These are phyloP conservation scores for Cabera pusaria DNA, from an alignment of 2,888 invertebrate species.

Conservation along the genomic window DNA sequence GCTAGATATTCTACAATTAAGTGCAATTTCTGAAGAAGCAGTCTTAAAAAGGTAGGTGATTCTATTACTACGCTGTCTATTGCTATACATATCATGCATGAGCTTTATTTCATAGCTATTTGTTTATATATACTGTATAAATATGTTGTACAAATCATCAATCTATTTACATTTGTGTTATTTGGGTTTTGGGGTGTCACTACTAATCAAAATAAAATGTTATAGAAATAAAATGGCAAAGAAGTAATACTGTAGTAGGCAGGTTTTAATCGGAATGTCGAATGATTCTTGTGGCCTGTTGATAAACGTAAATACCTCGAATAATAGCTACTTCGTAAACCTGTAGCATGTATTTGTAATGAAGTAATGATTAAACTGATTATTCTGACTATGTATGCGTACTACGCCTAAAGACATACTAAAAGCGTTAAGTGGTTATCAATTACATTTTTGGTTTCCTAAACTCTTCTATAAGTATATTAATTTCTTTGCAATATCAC, in stretches of 20 bases:
- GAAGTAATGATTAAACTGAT: constrained; percentile 19
- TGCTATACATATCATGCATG: constrained; percentile 40
- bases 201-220: constrained; percentile 8
- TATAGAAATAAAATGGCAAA: constrained; percentile 2
- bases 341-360: constrained; percentile 41
- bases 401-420: no score
- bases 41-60: constrained; percentile 71
- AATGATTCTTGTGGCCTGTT: constrained; percentile 17
- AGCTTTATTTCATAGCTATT: constrained; percentile 32
- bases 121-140: constrained; percentile 9
- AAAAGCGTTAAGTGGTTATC: no score
- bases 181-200: constrained; percentile 11
- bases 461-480: no score
- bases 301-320: constrained; percentile 17
- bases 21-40: constrained; percentile 47
- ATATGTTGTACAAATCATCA: not conserved
- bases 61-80: constrained; percentile 49
- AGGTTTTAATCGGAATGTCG: constrained; percentile 25
- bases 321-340: constrained; percentile 29
- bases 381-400: constrained; percentile 33
- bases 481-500: no score
- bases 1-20: constrained; percentile 29
- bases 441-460: no score
- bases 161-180: not conserved
- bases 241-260: constrained; percentile 2